These are phyloP conservation scores for Colinus virginianus DNA, from an alignment of 2,113 vertebrate genomes.

Conservation along the genomic window DNA sequence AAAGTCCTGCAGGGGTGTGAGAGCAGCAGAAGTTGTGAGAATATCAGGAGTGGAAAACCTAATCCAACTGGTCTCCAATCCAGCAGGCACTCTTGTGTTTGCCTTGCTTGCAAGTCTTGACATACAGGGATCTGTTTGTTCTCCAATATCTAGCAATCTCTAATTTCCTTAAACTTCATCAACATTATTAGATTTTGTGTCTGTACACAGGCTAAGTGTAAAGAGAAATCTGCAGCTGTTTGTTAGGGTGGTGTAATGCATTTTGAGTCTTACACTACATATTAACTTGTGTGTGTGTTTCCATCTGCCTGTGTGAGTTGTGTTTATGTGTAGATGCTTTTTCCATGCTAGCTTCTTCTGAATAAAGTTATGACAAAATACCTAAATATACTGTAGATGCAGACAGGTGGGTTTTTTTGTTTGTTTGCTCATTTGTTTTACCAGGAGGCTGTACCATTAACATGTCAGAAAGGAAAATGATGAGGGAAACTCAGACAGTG, in stretches of 20 bases:
- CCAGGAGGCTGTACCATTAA: background rate
- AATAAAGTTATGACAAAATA: background rate
- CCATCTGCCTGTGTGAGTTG: background rate
- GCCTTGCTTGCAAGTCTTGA: background rate
- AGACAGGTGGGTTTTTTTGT: background rate
- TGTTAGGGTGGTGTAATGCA: background rate
- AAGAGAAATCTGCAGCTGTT: background rate
- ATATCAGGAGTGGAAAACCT: background rate
- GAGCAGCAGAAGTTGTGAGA: background rate
- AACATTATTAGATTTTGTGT: background rate
- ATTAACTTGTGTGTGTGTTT: background rate
- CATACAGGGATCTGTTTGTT: background rate
- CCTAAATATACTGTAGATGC: background rate
- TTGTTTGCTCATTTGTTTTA: background rate
- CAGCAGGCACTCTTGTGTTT: background rate
- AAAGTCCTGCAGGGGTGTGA: background rate
- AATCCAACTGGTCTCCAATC: background rate
- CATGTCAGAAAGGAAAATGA: background rate
- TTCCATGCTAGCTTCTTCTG: background rate
- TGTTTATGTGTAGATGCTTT: background rate
- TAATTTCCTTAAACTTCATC: background rate
- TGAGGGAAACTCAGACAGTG: background rate
- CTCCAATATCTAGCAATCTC: background rate
- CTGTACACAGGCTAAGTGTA: fast-evolving
- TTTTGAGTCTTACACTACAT: background rate